Evolutionary conservation across 2,113 vertebrate genomes (phyloP).

Genomic region (Oncorhynchus gorbuscha): DNA sequence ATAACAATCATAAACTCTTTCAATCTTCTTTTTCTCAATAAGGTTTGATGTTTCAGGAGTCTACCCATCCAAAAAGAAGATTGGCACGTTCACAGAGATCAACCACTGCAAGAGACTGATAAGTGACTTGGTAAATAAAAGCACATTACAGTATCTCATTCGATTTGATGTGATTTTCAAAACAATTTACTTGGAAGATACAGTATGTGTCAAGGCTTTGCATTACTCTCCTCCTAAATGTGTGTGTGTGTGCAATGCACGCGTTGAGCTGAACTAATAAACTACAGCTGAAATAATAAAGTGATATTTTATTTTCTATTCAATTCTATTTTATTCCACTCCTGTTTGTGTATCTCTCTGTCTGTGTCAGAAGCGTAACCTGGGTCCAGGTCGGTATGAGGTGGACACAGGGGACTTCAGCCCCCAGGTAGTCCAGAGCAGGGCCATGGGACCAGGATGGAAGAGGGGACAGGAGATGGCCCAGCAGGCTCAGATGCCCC

Average conservation of each 20-base stretch:
- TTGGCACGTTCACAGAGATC: background rate
- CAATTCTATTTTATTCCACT: too few species aligned
- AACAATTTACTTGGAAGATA: background rate
- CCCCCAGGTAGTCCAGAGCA: background rate
- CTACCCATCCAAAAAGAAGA: conserved; percentile 8
- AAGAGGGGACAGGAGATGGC: conserved; percentile 33
- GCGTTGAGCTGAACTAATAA: background rate
- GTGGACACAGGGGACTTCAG: conserved; percentile 52
- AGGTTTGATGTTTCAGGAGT: conserved; percentile 19
- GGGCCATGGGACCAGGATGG: conserved; percentile 49
- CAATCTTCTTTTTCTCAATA: background rate
- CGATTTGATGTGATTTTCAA: background rate
- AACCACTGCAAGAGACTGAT: background rate
- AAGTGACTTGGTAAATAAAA: background rate
- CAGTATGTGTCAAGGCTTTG: background rate
- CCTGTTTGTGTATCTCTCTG: background rate
- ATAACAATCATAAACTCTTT: background rate
- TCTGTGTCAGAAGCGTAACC: conserved; percentile 46
- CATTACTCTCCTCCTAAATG: background rate
- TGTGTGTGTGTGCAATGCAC: background rate
- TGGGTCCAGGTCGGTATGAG: conserved; percentile 63
- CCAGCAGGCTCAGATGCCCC: conserved; percentile 51
- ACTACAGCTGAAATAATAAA: background rate
- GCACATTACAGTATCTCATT: background rate
- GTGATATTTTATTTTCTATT: background rate